Percentiles rank a stretch among this genome's conserved stretches.
Conservation (phyloP, 2,113 vertebrate species). For the Holacanthus passer region DNA sequence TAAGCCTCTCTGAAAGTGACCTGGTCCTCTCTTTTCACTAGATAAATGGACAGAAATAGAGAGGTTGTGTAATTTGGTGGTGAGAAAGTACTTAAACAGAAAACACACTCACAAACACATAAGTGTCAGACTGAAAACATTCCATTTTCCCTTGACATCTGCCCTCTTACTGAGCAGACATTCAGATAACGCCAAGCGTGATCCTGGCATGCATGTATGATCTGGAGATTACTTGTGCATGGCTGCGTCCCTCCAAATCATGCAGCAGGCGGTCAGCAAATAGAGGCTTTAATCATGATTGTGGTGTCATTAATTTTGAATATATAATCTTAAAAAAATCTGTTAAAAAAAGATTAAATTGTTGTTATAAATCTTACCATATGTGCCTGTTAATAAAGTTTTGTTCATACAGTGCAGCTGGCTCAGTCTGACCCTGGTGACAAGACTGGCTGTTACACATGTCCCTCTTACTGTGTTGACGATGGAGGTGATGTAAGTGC, state of each 20-base stretch:
- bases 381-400: conserved; percentile 18
- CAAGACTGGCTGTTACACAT: conserved; percentile 42
- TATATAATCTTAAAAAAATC: too few relatives aligned
- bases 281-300: conserved; percentile 17
- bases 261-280: conserved; percentile 4
- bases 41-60: conserved; percentile 60
- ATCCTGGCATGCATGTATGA: conserved; percentile 16
- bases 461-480: conserved; percentile 51
- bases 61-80: conserved; percentile 64
- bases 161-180: neutral
- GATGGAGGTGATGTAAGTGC: conserved; percentile 74
- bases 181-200: conserved; percentile 4
- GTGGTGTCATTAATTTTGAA: conserved; percentile 1
- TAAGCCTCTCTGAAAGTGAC: conserved; percentile 70
- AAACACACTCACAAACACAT: conserved; percentile 41
- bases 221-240: neutral
- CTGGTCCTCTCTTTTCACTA: conserved; percentile 56
- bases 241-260: conserved; percentile 22
- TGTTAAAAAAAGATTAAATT: too few relatives aligned
- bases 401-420: conserved; percentile 44
- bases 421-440: conserved; percentile 37
- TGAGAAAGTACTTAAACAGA: conserved; percentile 53
- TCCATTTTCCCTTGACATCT: conserved; percentile 21
- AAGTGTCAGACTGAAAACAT: conserved; percentile 39
- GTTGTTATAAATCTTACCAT: neutral